Evolutionary conservation across 2,888 invertebrate species (phyloP), one percentile per base, ranked within the genome.

Genomic region (Lucinisca nassula): DNA sequence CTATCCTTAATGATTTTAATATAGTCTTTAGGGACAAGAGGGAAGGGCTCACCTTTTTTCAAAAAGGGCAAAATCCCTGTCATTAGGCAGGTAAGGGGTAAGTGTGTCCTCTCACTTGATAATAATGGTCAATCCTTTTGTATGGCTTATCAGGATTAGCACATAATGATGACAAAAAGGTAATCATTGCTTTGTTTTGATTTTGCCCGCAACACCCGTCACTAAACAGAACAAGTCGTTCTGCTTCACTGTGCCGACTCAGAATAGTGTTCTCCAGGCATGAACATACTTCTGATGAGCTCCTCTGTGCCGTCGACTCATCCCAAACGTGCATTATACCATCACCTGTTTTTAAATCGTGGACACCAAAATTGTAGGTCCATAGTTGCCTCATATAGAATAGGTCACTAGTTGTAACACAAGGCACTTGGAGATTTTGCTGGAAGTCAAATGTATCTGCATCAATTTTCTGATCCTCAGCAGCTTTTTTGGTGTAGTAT

Each of bases 301-400:
- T 80, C 49, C 67, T 75, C 27, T 58, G 55, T n/a, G 74, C 84
- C 37, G 79, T 61, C 12, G 49, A 58, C 67, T 80, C 84, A 55
- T 58, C 40, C 76, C 84, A 79, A 45, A 84, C 49, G 55, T 79
- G 79, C 84, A 84, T 84, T 14, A 75, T 49, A 32, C 74, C 84
- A 38, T 74, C 74, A 21, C 70, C 79, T 35, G 73, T 75, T 79
- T 79, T 70, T 35, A 70, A 79, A 40, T 84, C 79, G 79, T 84
- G 84, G 37, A 84, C 67, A 73, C 80, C 79, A 61, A 80, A 73
- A 74, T 84, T 84, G 51, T 79, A 84, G 4, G 84, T 84, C 84
- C 84, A 84, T 27, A 84, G 74, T 51, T 27, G 37, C 51, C 84
- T 79, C n/a, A 73, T 38, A 74, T 84, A 84, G n/a, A 85, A 8